Conservation (phyloP, 2,888 invertebrate species). For the Tuberolachnus salignus region DNA sequence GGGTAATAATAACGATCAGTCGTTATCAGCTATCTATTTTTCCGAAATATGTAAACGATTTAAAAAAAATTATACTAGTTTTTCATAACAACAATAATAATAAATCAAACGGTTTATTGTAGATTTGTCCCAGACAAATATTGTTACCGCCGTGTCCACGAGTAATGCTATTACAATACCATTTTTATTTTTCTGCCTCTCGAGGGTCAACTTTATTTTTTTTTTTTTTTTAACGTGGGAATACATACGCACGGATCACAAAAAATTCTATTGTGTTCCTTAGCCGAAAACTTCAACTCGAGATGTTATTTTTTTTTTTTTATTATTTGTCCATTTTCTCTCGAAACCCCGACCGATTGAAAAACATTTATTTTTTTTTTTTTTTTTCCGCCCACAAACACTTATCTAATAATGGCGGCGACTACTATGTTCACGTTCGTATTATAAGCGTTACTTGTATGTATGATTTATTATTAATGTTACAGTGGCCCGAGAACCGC, state of each 20-base stretch:
- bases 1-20: no score
- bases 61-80: no score
- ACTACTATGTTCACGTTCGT: constrained; percentile 1
- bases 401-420: neutral
- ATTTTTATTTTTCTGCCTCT: neutral
- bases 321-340: neutral
- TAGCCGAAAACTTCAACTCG: constrained; percentile 20
- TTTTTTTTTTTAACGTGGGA: constrained; percentile 29
- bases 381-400: neutral
- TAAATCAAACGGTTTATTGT: no score
- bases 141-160: neutral
- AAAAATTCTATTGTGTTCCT: constrained; percentile 19
- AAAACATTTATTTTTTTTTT: no score
- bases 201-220: constrained; percentile 2
- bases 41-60: no score
- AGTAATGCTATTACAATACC: constrained; percentile 19
- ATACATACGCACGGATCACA: constrained; percentile 4
- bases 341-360: neutral
- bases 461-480: constrained; percentile 36
- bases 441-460: neutral
- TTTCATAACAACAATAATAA: no score
- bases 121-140: neutral
- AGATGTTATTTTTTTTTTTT: neutral
- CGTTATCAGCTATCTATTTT: no score
- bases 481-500: neutral